A percentile compares a stretch with the other conserved stretches of the same genome.
phyloP scores from a whole-genome alignment of 2,888 invertebrate species.

The Apodemia hepburni region DNA sequence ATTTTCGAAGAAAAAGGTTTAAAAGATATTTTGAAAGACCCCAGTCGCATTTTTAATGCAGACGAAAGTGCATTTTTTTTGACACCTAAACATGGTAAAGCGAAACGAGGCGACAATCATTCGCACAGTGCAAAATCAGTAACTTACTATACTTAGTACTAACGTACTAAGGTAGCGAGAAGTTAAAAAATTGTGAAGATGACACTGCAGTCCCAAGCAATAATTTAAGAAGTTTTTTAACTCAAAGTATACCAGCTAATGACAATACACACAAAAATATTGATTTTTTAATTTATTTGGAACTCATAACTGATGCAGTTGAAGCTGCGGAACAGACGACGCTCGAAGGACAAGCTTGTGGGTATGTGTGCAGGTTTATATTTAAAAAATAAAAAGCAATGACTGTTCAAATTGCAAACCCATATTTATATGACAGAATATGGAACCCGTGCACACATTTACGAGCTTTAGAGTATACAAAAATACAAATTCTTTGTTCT shows the following conservation, averaged over 20 bases:
- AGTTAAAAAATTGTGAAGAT: constrained; percentile 22
- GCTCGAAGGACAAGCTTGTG: constrained; percentile 27
- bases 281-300: not conserved
- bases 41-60: not conserved
- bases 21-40: not conserved
- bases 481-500: not conserved
- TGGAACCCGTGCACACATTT: too few species aligned
- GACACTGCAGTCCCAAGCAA: constrained; percentile 21
- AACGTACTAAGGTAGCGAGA: too few species aligned
- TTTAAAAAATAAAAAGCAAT: constrained; percentile 14
- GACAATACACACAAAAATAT: not conserved
- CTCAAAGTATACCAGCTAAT: not conserved
- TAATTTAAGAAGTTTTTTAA: constrained; percentile 23
- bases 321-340: constrained; percentile 20
- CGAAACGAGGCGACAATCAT: too few species aligned
- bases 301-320: constrained; percentile 16
- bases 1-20: not conserved
- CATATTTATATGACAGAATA: too few species aligned
- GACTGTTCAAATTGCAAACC: constrained; percentile 11
- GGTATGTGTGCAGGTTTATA: constrained; percentile 29
- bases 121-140: too few species aligned
- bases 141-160: too few species aligned
- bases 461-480: constrained; percentile 12
- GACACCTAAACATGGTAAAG: too few species aligned
- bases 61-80: too few species aligned